Evolutionary conservation across 2,888 invertebrate genomes (phyloP).

Genomic region (Peribatodes rhomboidaria): DNA sequence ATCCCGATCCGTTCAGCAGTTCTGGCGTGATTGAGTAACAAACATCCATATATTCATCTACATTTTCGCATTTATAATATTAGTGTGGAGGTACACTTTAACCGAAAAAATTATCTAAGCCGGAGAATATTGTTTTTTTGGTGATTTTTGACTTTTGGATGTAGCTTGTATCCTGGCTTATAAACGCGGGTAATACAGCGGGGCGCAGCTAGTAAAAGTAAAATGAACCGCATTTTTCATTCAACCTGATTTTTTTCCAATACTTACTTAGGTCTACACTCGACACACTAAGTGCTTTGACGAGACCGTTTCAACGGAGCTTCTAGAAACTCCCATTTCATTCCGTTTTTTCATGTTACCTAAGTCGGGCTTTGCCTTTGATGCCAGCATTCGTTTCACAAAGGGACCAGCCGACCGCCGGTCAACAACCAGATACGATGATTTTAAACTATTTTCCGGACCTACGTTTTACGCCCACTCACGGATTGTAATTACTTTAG

Average conservation of each 20-base stretch:
- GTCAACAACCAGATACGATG: slow-evolving; percentile 24
- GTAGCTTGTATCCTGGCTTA: too few relatives aligned
- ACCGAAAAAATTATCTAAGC: too few relatives aligned
- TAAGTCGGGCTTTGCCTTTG: slow-evolving; percentile 29
- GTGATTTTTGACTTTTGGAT: too few relatives aligned
- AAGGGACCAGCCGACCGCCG: slow-evolving; percentile 17
- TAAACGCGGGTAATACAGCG: too few relatives aligned
- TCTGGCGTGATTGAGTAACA: too few relatives aligned
- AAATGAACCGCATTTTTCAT: too few relatives aligned
- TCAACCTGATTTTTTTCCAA: not conserved
- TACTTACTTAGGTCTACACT: slow-evolving; percentile 10
- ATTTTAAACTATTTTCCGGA: slow-evolving; percentile 37
- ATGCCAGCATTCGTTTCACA: slow-evolving; percentile 18
- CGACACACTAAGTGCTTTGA: slow-evolving; percentile 24
- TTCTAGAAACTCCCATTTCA: slow-evolving; percentile 26
- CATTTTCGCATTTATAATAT: too few relatives aligned
- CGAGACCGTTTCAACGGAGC: slow-evolving; percentile 13
- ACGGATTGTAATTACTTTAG: slow-evolving; percentile 48
- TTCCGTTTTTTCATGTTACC: slow-evolving; percentile 23
- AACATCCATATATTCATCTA: too few relatives aligned
- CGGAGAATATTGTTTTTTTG: too few relatives aligned
- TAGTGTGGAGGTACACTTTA: too few relatives aligned
- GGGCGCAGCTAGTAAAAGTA: too few relatives aligned
- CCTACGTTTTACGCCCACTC: slow-evolving; percentile 40
- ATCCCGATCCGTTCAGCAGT: too few relatives aligned